Base-by-base conservation (phyloP, 2,888 invertebrate species). In the Cacoxenus indagator region DNA sequence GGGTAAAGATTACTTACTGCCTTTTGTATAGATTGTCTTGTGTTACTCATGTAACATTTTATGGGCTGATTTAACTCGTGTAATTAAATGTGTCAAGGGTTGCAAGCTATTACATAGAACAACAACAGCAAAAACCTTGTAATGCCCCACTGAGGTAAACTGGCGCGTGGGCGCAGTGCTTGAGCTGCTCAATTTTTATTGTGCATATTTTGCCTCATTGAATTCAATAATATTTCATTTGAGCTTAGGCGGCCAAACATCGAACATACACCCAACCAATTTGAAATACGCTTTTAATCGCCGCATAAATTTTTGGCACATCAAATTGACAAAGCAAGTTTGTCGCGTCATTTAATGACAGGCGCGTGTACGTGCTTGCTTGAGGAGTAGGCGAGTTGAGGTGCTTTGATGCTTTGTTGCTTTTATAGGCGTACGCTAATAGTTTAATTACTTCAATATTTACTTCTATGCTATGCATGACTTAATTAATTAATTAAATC, bases 61-160 rank as follows among this genome's bases (percentile, higher is more conserved):
- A 75, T 73, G 71, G 73, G 71, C 69, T 73, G 74, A 76, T 73
- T 76, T 81, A 78, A 79, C 75, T 78, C 77, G 76, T 76, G 77
- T 80, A 79, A 82, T 82, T 82, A 81, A 80, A 80, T 79, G 77
- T 81, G 78, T 80, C 78, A 82, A 79, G 82, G 76, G 78, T 78
- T 80, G 74, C 65, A 75, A 72, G 70, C 73, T 74, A 72, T 70
- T 71, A 71, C 55, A 54, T 46, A 43, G 54, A 64, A 46, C 48
- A 31, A 17, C 48, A 5, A n/a, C 8, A 14, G 37, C 37, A 4
- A 9, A 8, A 9, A 31, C 31, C 9, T 31, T 9, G 31, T n/a
- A n/a, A n/a, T n/a, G n/a, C n/a, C n/a, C n/a, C n/a, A n/a, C n/a
- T n/a, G 14, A 37, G 37, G 37, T 5, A 37, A 8, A 11, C 14